Evolutionary conservation across 2,797 vertebrate species (phyloP).

Genomic region (Alca torda): DNA sequence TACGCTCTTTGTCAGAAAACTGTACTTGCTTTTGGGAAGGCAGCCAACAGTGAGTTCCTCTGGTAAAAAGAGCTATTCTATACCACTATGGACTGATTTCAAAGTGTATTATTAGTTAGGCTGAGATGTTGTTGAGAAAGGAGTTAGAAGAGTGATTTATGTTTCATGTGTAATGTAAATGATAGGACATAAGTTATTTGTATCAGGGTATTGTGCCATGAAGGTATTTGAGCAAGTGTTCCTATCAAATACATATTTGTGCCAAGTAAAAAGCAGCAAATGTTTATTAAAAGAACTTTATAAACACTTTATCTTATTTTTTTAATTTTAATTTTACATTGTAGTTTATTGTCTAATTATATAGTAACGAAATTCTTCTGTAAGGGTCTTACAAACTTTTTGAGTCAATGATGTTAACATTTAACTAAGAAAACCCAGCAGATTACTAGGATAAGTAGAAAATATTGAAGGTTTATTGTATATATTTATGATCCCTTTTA

Average conservation of each 20-base stretch:
- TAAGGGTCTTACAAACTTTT: background rate
- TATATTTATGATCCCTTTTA: background rate
- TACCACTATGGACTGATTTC: background rate
- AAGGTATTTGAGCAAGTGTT: background rate
- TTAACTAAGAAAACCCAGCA: background rate
- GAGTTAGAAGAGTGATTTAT: background rate
- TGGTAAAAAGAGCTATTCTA: background rate
- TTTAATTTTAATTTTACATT: background rate
- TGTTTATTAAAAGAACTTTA: background rate
- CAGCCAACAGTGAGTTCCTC: background rate
- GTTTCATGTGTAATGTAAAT: background rate
- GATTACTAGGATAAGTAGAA: background rate
- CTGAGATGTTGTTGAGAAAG: background rate
- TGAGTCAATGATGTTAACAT: background rate
- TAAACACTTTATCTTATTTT: background rate
- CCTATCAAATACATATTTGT: background rate
- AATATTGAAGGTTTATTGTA: background rate
- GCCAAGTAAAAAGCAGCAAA: background rate
- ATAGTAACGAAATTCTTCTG: background rate
- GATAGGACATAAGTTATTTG: background rate
- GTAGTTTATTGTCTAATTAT: background rate
- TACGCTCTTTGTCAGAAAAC: background rate
- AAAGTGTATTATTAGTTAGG: background rate
- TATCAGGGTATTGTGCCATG: background rate
- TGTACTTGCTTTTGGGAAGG: background rate